Evolutionary conservation across 2,113 vertebrate species (phyloP).

Genomic region (Regulus satrapa): DNA sequence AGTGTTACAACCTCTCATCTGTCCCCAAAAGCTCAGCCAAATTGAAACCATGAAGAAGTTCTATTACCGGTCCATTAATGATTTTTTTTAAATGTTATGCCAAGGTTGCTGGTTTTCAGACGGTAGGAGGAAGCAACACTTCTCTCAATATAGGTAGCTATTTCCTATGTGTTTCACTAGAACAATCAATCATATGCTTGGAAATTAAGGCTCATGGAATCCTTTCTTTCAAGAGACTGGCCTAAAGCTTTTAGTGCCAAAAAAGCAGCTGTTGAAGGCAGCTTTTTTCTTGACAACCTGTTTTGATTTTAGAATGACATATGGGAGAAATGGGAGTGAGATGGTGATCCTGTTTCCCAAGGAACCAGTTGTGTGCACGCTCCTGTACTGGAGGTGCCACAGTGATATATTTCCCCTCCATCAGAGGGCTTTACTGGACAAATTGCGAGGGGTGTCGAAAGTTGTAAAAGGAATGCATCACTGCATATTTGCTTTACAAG

Average conservation of each 20-base stretch:
- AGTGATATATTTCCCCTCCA: not conserved
- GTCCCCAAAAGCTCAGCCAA: not conserved
- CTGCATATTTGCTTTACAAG: conserved; percentile 1
- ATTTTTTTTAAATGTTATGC: not conserved
- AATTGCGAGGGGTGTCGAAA: not conserved
- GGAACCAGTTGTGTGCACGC: not conserved
- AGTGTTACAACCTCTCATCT: not conserved
- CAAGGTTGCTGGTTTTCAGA: not conserved
- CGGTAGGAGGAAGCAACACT: not conserved
- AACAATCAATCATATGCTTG: not conserved
- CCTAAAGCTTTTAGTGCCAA: not conserved
- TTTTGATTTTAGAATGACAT: not conserved
- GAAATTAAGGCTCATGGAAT: not conserved
- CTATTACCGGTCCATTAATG: not conserved
- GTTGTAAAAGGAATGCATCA: not conserved
- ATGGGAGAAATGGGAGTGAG: not conserved
- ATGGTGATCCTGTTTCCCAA: not conserved
- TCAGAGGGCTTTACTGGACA: not conserved
- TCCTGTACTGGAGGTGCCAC: not conserved
- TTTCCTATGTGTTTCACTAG: not conserved
- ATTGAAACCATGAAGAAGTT: not conserved
- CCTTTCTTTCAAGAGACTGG: not conserved
- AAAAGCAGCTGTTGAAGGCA: not conserved
- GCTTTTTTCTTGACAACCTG: not conserved
- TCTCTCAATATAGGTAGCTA: not conserved